A percentile compares a stretch with the other conserved stretches of the same genome.
phyloP scores from a whole-genome alignment of 2,113 vertebrate genomes.

The Furnarius figulus region DNA sequence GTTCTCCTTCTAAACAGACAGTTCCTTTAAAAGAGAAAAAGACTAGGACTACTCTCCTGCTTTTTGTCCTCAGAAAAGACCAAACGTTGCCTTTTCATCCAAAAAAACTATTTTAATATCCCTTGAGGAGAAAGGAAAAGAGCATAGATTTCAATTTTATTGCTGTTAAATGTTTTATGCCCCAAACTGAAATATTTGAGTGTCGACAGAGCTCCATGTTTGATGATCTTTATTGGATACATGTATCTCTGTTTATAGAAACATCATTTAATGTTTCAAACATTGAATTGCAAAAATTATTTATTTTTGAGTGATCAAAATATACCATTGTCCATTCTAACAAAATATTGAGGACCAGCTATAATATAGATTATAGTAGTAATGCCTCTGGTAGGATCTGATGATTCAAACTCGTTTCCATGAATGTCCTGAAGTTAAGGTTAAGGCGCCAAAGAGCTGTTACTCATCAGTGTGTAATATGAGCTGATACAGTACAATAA shows the following conservation, averaged over 20 bases:
- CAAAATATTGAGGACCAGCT: conserved; percentile 54
- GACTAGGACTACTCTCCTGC: background rate
- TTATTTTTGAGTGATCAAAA: conserved; percentile 38
- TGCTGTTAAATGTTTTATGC: conserved; percentile 1
- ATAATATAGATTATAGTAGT: conserved; percentile 27
- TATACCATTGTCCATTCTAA: conserved; percentile 38
- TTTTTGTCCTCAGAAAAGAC: background rate
- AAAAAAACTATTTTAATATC: background rate
- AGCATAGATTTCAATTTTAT: conserved; percentile 26
- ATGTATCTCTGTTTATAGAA: conserved; percentile 55
- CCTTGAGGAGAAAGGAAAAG: background rate
- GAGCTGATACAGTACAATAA: background rate
- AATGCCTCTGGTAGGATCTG: conserved; percentile 15
- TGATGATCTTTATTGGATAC: conserved; percentile 22
- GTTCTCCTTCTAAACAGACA: background rate
- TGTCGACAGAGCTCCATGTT: background rate
- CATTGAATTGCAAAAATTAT: conserved; percentile 51
- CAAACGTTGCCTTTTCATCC: background rate
- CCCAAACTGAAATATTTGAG: conserved; percentile 44
- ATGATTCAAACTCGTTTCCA: conserved; percentile 6
- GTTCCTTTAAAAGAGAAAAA: background rate
- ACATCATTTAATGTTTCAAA: conserved; percentile 33
- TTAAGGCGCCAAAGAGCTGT: conserved; percentile 28
- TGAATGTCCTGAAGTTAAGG: conserved; percentile 47
- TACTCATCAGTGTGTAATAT: conserved; percentile 14